A percentile compares a stretch with the other conserved stretches of the same genome.
phyloP scores from a whole-genome alignment of 2,113 vertebrate genomes.

The Tretioscincus oriximinensis region DNA sequence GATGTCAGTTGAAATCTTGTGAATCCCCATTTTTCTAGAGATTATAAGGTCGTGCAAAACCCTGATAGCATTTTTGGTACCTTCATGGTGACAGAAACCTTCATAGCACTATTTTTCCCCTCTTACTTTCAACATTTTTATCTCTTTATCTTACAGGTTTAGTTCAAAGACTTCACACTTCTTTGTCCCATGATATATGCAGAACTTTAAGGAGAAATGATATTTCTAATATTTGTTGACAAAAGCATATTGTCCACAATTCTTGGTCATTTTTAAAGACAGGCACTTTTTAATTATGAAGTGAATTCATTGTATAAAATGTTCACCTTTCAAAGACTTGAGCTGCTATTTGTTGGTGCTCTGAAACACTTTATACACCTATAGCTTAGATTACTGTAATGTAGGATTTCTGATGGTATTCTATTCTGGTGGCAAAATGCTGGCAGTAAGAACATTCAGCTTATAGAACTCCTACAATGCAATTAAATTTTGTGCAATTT shows the following conservation, averaged over 20 bases:
- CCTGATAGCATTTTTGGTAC: neutral
- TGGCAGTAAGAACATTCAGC: no score
- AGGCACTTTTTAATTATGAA: neutral
- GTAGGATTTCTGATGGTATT: no score
- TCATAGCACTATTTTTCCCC: neutral
- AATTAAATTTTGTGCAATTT: neutral
- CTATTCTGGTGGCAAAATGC: no score
- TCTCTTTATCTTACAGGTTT: neutral
- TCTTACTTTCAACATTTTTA: neutral
- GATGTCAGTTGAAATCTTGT: neutral
- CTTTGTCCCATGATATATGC: neutral
- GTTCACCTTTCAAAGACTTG: slow-evolving; percentile 26
- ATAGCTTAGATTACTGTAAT: no score
- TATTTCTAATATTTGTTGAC: slow-evolving; percentile 24
- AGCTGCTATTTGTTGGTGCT: neutral
- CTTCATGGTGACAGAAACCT: neutral
- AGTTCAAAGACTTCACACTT: neutral
- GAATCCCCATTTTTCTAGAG: neutral
- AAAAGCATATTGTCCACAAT: slow-evolving; percentile 11
- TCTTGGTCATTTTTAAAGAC: neutral
- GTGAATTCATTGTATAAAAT: slow-evolving; percentile 6
- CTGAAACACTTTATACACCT: neutral
- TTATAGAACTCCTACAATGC: no score
- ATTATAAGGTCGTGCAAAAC: neutral
- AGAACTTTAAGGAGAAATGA: slow-evolving; percentile 11